Conservation (phyloP, 1,140 invertebrate species). For the Acromyrmex charruanus region DNA sequence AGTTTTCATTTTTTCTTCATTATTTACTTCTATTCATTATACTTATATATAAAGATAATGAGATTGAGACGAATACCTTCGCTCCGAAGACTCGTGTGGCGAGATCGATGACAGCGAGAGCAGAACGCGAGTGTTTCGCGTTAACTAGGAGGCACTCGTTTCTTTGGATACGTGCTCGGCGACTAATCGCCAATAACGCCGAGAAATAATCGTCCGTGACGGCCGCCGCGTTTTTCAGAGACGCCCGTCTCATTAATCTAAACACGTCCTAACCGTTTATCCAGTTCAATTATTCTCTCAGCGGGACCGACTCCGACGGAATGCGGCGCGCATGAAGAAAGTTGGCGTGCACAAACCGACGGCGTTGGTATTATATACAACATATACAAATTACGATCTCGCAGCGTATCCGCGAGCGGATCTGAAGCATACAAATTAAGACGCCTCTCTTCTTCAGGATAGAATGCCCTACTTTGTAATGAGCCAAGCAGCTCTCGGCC, state of each 20-base stretch:
- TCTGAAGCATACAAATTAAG: not conserved
- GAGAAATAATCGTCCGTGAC: conserved; percentile 64
- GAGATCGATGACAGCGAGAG: conserved; percentile 57
- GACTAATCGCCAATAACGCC: conserved; percentile 44
- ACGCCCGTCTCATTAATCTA: conserved; percentile 27
- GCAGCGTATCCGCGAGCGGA: not conserved
- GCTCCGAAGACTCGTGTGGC: conserved; percentile 48
- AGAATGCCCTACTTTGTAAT: conserved; percentile 43
- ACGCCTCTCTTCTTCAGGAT: not conserved
- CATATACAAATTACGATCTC: not conserved
- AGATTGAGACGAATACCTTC: conserved; percentile 36
- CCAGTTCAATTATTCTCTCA: conserved; percentile 19
- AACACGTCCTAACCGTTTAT: conserved; percentile 56
- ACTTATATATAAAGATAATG: not conserved
- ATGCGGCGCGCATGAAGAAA: conserved; percentile 3
- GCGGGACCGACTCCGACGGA: not conserved
- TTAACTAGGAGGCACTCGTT: conserved; percentile 59
- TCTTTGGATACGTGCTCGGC: conserved; percentile 36
- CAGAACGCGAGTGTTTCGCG: conserved; percentile 29
- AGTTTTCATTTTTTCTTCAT: not conserved
- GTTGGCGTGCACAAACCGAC: not conserved
- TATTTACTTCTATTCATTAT: not conserved
- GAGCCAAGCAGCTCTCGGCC: conserved; percentile 56
- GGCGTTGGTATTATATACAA: not conserved
- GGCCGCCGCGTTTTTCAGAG: conserved; percentile 22